phyloP scores from a whole-genome alignment of 2,888 invertebrate genomes.

The Meandrusa payeni region DNA sequence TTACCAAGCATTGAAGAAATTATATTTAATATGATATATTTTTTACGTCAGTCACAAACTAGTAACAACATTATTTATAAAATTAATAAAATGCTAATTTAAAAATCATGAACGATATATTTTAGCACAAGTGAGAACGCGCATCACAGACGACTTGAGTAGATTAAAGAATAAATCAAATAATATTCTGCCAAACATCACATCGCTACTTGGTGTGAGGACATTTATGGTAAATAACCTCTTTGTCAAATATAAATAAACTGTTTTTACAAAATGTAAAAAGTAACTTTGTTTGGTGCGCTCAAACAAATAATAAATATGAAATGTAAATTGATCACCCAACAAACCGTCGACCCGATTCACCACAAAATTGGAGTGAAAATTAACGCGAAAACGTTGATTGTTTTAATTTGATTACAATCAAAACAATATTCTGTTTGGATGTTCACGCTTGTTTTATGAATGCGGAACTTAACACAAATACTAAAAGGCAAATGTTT shows the following conservation, averaged over 20 bases:
- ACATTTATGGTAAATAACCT: not conserved
- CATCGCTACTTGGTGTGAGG: too few species aligned
- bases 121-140: too few species aligned
- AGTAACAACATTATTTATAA: too few species aligned
- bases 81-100: too few species aligned
- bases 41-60: too few species aligned
- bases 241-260: not conserved
- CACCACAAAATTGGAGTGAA: constrained; percentile 14
- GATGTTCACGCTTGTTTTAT: constrained; percentile 16
- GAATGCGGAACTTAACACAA: constrained; percentile 17
- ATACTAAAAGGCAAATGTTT: constrained; percentile 21
- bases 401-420: constrained; percentile 25
- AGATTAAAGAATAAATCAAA: too few species aligned
- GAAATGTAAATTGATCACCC: constrained; percentile 17
- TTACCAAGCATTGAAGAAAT: too few species aligned
- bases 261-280: not conserved
- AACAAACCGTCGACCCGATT: constrained; percentile 3
- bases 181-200: too few species aligned
- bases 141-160: too few species aligned
- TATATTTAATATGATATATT: too few species aligned
- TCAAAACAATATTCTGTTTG: constrained; percentile 23
- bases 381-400: constrained; percentile 21
- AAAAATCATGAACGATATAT: too few species aligned
- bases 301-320: constrained; percentile 16
- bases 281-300: not conserved